Evolutionary conservation across 2,888 invertebrate genomes (phyloP), one percentile per base, ranked within the genome.

Genomic region (Brachypalpus laphriformis): DNA sequence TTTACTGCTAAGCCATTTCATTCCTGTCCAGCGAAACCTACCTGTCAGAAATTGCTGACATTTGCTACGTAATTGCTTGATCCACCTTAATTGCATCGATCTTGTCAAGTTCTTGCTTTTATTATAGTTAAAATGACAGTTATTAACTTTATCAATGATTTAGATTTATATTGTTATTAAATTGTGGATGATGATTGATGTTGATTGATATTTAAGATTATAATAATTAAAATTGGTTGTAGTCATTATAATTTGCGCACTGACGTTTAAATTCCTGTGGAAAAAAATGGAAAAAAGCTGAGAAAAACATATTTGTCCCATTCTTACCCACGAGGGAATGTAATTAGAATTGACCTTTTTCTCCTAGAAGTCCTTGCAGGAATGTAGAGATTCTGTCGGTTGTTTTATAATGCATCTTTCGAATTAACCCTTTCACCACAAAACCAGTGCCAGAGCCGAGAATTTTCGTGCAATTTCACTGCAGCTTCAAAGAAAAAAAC

Each of bases 11-110:
- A n/a, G 31, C 37, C n/a, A n/a, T 63, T 37, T 75, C 45, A 25
- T 49, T 47, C 66, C 16, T 40, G 8, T 34, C 20, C 2, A 37
- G 31, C 11, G 18, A 6, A 18, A 57, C n/a, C 42, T 16, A 54
- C 7, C 25, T 63, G 63, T 74, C 74, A 63, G 11, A 14, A 9
- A 31, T 47, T 28, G 37, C 11, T 59, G 57, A 66, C 75, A 76
- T 76, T 66, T 66, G 49, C 40, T 57, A 65, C 18, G 56, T 66
- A 66, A 66, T 75, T 66, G 65, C 22, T 18, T 2, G n/a, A 14
- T 11, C 20, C 8, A 45, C 20, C 11, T 56, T 63, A 56, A 56
- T 65, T 56, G 47, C 42, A 74, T 45, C 16, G 9, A 16, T 34
- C 37, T 40, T 25, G 40, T 8, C 6, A 5, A 34, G 8, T 14